These are phyloP conservation scores for Setipinna tenuifilis DNA, from an alignment of 2,797 vertebrate species.

Conservation along the genomic window DNA sequence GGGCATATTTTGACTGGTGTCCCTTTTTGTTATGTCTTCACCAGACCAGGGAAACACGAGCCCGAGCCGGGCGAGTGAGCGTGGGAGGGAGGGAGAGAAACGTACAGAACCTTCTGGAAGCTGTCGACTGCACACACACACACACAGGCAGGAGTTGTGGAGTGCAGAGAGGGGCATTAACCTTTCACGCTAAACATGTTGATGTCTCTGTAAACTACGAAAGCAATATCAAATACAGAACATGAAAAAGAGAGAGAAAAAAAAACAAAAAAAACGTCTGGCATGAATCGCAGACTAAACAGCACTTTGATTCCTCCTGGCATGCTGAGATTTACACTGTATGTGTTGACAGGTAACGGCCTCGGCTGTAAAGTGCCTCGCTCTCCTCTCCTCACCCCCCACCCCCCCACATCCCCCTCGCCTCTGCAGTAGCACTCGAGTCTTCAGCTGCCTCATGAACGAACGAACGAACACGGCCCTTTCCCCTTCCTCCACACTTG, in stretches of 20 bases:
- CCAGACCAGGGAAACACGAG: conserved; percentile 1
- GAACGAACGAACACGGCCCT: neutral
- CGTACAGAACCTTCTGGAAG: neutral
- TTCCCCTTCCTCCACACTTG: neutral
- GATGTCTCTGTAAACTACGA: neutral
- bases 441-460: neutral
- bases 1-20: conserved; percentile 77
- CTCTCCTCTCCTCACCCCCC: neutral
- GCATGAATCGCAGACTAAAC: neutral
- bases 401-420: too few relatives aligned
- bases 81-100: neutral
- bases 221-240: neutral
- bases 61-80: conserved; percentile 43
- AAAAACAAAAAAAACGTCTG: neutral
- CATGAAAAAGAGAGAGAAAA: neutral
- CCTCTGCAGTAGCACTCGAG: neutral
- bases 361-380: neutral
- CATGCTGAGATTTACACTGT: neutral
- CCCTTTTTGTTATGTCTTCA: conserved; percentile 68
- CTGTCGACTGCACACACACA: neutral
- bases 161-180: neutral
- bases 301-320: neutral
- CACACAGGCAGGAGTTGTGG: too few relatives aligned
- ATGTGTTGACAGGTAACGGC: neutral
- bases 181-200: neutral